These are phyloP conservation scores for Tamandua tetradactyla DNA, from an alignment of 2,797 vertebrate genomes.

Conservation along the genomic window DNA sequence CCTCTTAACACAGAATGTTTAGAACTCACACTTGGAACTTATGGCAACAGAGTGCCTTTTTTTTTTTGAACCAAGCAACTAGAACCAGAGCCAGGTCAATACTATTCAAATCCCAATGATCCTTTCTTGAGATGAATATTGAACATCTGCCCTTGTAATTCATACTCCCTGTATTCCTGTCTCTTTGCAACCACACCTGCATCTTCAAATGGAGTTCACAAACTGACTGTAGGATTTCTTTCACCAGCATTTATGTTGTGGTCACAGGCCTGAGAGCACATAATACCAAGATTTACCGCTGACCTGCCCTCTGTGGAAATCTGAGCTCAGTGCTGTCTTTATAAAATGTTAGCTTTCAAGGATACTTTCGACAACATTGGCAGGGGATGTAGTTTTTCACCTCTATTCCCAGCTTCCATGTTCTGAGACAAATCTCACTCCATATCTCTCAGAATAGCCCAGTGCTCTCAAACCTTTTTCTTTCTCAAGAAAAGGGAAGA, in stretches of 20 bases:
- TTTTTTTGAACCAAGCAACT: slow-evolving; percentile 29
- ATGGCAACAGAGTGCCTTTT: neutral
- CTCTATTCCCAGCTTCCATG: slow-evolving; percentile 63
- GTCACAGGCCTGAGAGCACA: slow-evolving; percentile 72
- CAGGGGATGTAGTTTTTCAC: slow-evolving; percentile 64
- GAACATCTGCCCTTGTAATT: slow-evolving; percentile 37
- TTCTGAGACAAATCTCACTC: slow-evolving; percentile 65
- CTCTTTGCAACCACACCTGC: neutral
- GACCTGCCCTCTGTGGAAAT: slow-evolving; percentile 60
- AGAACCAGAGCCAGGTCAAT: neutral
- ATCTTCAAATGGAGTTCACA: slow-evolving; percentile 37
- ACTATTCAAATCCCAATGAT: slow-evolving; percentile 38
- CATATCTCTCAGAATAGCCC: slow-evolving; percentile 31
- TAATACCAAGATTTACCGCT: slow-evolving; percentile 58
- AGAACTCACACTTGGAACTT: neutral
- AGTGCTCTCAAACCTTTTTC: neutral
- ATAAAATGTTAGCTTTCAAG: slow-evolving; percentile 66
- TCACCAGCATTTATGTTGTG: slow-evolving; percentile 50
- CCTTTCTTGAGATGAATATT: slow-evolving; percentile 57
- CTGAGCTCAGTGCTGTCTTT: slow-evolving; percentile 65
- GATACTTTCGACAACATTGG: slow-evolving; percentile 60
- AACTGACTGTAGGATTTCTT: slow-evolving; percentile 15
- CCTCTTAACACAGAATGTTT: neutral
- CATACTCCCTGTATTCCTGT: neutral
- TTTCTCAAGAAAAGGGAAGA: neutral